Conservation (phyloP, 2,113 vertebrate species). For the Pionites leucogaster region DNA sequence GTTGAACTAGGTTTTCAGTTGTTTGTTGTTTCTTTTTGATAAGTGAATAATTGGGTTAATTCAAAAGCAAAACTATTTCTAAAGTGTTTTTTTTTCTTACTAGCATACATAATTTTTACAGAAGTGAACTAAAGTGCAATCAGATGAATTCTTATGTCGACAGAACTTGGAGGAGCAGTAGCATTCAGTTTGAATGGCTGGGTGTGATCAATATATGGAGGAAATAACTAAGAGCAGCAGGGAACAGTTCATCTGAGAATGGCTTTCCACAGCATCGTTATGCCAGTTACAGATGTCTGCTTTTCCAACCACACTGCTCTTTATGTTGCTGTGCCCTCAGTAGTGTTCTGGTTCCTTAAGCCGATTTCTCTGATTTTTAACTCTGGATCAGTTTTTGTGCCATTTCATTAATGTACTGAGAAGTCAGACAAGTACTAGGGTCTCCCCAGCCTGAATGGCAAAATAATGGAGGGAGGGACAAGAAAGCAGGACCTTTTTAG, state of each 20-base stretch:
- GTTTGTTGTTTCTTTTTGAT: neutral
- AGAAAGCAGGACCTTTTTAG: neutral
- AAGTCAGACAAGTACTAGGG: neutral
- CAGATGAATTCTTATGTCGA: neutral
- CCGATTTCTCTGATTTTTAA: neutral
- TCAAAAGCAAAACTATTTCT: neutral
- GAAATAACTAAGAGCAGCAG: neutral
- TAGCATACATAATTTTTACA: neutral
- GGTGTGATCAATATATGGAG: too few species aligned
- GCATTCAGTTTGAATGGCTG: neutral
- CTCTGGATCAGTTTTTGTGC: neutral
- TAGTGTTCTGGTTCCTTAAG: neutral
- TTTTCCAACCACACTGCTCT: neutral
- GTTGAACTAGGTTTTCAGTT: accelerated
- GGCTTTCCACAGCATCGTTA: neutral
- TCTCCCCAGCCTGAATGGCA: neutral
- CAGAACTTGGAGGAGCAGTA: neutral
- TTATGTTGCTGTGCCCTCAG: accelerated
- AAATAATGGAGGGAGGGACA: neutral
- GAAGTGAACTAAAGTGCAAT: neutral
- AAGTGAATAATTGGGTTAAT: neutral
- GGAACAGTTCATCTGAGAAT: neutral
- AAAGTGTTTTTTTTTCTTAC: neutral
- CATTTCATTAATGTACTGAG: neutral
- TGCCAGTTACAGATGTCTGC: neutral